These are phyloP conservation scores for Phocides pigmalion DNA, from an alignment of 1,140 invertebrate species.

Conservation along the genomic window DNA sequence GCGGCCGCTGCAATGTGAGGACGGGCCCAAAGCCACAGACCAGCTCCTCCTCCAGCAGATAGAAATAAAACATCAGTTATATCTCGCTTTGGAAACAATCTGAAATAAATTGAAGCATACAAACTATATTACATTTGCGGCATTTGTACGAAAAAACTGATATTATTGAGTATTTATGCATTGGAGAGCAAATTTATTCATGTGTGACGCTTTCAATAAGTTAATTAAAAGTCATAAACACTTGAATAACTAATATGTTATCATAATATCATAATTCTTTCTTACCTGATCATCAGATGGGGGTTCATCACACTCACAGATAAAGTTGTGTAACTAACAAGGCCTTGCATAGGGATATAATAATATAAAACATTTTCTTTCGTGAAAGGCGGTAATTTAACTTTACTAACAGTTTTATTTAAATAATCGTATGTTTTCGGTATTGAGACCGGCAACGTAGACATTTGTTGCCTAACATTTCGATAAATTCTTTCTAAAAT, in stretches of 20 bases:
- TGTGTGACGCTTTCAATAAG: too few species aligned
- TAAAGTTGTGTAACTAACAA: slow-evolving; percentile 79
- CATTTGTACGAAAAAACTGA: too few species aligned
- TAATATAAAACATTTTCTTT: slow-evolving; percentile 80
- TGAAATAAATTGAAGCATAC: slow-evolving; percentile 49
- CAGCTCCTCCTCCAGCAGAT: slow-evolving; percentile 72
- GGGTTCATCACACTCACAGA: slow-evolving; percentile 82
- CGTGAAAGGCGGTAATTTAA: slow-evolving; percentile 73
- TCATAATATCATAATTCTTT: too few species aligned
- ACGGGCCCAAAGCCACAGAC: slow-evolving; percentile 78
- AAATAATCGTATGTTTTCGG: slow-evolving; percentile 65
- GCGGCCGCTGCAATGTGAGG: slow-evolving; percentile 80
- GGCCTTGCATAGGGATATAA: slow-evolving; percentile 79
- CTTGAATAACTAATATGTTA: too few species aligned
- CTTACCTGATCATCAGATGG: slow-evolving; percentile 76
- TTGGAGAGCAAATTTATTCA: too few species aligned
- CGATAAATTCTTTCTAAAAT: slow-evolving; percentile 67
- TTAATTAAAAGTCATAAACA: too few species aligned
- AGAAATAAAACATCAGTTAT: slow-evolving; percentile 78
- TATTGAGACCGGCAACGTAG: slow-evolving; percentile 55
- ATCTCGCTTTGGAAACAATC: slow-evolving; percentile 76
- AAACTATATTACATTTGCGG: not conserved
- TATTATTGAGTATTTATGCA: too few species aligned
- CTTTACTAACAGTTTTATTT: slow-evolving; percentile 69
- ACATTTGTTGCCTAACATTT: slow-evolving; percentile 55